These are phyloP conservation scores for Dicranocentrus wangi DNA, from an alignment of 2,888 invertebrate species.

Conservation along the genomic window DNA sequence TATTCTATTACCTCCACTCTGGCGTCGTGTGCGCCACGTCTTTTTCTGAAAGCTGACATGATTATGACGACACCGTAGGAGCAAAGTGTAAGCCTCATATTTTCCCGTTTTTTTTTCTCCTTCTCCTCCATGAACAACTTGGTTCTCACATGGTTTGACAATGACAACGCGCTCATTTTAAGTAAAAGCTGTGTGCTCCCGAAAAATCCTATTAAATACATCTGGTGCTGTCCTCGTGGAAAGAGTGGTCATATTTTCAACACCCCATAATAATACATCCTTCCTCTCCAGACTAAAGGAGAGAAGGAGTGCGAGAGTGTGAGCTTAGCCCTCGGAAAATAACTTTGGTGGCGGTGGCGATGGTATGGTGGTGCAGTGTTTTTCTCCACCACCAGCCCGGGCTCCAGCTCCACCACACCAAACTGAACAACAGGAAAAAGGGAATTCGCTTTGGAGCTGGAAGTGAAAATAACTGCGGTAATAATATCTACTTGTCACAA, in stretches of 20 bases:
- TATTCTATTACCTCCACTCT: too few relatives aligned
- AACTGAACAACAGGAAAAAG: slow-evolving; percentile 18
- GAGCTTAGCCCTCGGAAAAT: not conserved
- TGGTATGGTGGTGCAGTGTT: not conserved
- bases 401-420: not conserved
- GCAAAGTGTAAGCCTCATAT: slow-evolving; percentile 45
- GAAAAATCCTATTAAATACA: slow-evolving; percentile 57
- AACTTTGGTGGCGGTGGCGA: not conserved
- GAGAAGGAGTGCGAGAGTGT: too few relatives aligned
- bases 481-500: slow-evolving; percentile 58
- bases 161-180: slow-evolving; percentile 39
- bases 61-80: slow-evolving; percentile 45
- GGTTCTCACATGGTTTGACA: slow-evolving; percentile 14
- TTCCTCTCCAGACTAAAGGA: slow-evolving; percentile 16
- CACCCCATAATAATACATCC: slow-evolving; percentile 60
- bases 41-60: slow-evolving; percentile 39
- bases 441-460: slow-evolving; percentile 14
- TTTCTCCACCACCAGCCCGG: too few relatives aligned
- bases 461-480: slow-evolving; percentile 45
- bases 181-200: slow-evolving; percentile 28
- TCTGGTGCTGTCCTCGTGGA: slow-evolving; percentile 40
- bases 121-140: not conserved
- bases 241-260: slow-evolving; percentile 59
- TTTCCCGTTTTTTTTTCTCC: slow-evolving; percentile 9
- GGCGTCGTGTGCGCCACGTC: slow-evolving; percentile 4